These are phyloP conservation scores for Sapajus apella DNA, from an alignment of 2,113 vertebrate species.

Conservation along the genomic window DNA sequence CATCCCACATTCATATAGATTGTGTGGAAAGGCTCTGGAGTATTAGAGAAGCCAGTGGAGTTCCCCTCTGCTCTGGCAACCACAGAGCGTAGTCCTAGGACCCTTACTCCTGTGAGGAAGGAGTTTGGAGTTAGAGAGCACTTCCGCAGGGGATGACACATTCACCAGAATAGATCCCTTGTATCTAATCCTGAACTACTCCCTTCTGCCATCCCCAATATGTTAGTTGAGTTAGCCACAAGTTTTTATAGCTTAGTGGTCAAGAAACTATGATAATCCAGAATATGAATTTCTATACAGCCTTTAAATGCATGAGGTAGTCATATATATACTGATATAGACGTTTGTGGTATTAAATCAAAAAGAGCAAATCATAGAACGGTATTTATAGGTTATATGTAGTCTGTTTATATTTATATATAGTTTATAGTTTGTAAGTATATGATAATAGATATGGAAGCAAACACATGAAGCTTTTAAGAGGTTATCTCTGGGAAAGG, in stretches of 20 bases:
- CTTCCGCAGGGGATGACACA: background rate
- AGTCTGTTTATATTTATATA: too few relatives aligned
- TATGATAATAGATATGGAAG: background rate
- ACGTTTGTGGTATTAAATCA: background rate
- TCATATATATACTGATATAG: background rate
- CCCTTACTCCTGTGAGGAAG: background rate
- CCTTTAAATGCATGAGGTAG: background rate
- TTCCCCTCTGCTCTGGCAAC: background rate
- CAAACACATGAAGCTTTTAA: background rate
- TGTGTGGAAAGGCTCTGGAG: background rate
- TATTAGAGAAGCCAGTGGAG: background rate
- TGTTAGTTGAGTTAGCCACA: background rate
- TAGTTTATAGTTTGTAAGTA: background rate
- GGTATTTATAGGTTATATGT: background rate
- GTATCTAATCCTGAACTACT: background rate
- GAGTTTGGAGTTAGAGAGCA: background rate
- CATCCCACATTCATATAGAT: background rate
- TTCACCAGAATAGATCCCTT: background rate
- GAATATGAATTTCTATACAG: background rate
- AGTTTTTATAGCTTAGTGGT: background rate
- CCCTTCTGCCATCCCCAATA: background rate
- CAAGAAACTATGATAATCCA: slow-evolving; percentile 3
- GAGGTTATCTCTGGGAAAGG: background rate
- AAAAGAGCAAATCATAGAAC: background rate
- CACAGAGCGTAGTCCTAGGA: background rate